These are phyloP conservation scores for Philereme transversata DNA, from an alignment of 2,888 invertebrate genomes.

Conservation along the genomic window DNA sequence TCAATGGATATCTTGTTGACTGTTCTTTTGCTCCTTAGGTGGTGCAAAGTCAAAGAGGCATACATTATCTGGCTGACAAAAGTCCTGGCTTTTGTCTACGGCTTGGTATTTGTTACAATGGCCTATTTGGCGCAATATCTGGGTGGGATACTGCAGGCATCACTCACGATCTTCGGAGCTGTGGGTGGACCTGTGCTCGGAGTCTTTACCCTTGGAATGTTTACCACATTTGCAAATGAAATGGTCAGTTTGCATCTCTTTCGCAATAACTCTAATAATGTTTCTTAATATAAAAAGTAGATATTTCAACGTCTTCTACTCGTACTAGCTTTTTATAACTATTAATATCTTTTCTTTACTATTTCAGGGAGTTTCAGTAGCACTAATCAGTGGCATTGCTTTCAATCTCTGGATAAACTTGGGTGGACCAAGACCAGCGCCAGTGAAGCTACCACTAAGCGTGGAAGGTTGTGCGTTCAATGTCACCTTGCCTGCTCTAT, in stretches of 20 bases:
- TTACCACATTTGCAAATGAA: constrained; percentile 88
- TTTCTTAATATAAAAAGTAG: too few species aligned
- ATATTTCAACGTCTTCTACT: too few species aligned
- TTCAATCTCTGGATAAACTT: constrained; percentile 93
- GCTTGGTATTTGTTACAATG: constrained; percentile 89
- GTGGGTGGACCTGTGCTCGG: constrained; percentile 94
- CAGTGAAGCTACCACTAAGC: constrained; percentile 81
- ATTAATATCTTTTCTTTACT: neutral
- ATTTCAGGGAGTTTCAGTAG: constrained; percentile 87
- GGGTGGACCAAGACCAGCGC: constrained; percentile 88
- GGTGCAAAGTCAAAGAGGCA: constrained; percentile 57
- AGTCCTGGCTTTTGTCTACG: constrained; percentile 88
- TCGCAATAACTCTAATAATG: too few species aligned
- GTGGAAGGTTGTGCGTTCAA: constrained; percentile 82
- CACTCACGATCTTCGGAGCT: constrained; percentile 93
- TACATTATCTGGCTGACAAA: constrained; percentile 84
- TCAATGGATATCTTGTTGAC: neutral
- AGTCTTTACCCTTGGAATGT: constrained; percentile 94
- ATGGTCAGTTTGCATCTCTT: constrained; percentile 66
- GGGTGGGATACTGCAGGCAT: constrained; percentile 92
- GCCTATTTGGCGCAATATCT: constrained; percentile 92
- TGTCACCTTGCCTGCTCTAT: constrained; percentile 45
- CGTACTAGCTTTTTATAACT: too few species aligned
- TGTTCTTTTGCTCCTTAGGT: constrained; percentile 47
- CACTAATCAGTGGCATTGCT: constrained; percentile 85